Conservation (phyloP, 2,113 vertebrate genomes). For the Typhlomys cinereus region DNA sequence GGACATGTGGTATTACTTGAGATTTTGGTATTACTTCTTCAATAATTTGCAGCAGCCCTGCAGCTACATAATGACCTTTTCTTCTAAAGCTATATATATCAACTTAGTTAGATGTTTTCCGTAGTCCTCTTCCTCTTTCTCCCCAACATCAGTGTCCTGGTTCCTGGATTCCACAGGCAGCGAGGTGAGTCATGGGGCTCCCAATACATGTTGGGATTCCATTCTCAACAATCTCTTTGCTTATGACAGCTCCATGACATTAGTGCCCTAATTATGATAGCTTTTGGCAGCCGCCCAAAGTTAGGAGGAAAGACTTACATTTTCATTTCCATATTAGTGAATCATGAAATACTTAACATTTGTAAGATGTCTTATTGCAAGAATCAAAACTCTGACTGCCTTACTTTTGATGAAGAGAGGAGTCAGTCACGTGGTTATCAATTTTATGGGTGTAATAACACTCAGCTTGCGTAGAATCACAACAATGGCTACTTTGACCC, state of each 20-base stretch:
- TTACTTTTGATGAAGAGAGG: neutral
- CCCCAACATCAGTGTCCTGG: accelerated
- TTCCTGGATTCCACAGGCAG: too few relatives aligned
- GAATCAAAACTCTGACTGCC: neutral
- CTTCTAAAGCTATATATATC: too few relatives aligned
- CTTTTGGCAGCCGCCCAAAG: neutral
- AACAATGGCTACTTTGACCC: neutral
- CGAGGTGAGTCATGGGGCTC: accelerated
- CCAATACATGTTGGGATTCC: accelerated
- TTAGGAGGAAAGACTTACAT: neutral
- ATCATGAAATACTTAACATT: neutral
- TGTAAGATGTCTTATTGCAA: neutral
- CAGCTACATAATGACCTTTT: neutral
- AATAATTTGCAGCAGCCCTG: neutral
- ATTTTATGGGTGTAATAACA: neutral
- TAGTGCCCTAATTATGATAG: neutral
- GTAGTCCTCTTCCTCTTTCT: accelerated
- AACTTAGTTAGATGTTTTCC: neutral
- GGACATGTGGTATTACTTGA: neutral
- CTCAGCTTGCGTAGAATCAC: neutral
- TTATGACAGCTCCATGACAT: slow-evolving; percentile 1
- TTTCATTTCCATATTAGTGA: neutral
- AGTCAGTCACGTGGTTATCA: too few relatives aligned
- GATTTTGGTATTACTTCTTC: neutral
- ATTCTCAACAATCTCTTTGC: neutral